Conservation (phyloP, 2,888 invertebrate species). For the Pristionchus entomophagus region DNA sequence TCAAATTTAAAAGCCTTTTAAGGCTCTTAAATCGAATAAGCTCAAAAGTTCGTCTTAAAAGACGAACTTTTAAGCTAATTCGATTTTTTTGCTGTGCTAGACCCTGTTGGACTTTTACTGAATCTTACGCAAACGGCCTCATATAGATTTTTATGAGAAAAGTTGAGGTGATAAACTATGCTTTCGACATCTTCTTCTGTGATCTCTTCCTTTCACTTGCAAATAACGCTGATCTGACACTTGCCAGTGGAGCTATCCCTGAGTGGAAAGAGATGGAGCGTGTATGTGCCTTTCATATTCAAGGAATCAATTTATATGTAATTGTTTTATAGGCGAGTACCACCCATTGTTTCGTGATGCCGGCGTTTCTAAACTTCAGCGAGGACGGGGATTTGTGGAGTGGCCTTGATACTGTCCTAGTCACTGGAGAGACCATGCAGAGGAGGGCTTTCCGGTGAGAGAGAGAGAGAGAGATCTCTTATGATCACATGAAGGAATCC, state of each 20-base stretch:
- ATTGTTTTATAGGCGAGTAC: background rate
- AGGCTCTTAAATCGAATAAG: no score
- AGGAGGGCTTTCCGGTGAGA: background rate
- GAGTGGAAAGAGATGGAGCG: conserved; percentile 51
- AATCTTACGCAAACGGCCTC: no score
- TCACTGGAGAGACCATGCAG: conserved; percentile 41
- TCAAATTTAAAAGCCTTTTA: no score
- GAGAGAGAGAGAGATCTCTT: no score
- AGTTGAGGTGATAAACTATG: conserved; percentile 65
- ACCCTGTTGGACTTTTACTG: no score
- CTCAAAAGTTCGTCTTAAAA: no score
- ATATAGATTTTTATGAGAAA: no score
- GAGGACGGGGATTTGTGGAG: background rate
- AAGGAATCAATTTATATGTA: background rate
- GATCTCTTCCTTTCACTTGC: conserved; percentile 62
- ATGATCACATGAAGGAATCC: background rate
- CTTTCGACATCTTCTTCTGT: conserved; percentile 73
- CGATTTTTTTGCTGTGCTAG: no score
- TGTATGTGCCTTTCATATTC: background rate
- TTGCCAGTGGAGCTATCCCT: conserved; percentile 63
- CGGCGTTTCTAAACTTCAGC: conserved; percentile 2
- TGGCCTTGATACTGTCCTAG: background rate
- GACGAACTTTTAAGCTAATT: no score
- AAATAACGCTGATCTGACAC: conserved; percentile 53
- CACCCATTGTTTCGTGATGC: conserved; percentile 37